A percentile compares a stretch with the other conserved stretches of the same genome.
Evolutionary conservation across 2,888 invertebrate species (phyloP).

Genomic region (Drosophila rellima): DNA sequence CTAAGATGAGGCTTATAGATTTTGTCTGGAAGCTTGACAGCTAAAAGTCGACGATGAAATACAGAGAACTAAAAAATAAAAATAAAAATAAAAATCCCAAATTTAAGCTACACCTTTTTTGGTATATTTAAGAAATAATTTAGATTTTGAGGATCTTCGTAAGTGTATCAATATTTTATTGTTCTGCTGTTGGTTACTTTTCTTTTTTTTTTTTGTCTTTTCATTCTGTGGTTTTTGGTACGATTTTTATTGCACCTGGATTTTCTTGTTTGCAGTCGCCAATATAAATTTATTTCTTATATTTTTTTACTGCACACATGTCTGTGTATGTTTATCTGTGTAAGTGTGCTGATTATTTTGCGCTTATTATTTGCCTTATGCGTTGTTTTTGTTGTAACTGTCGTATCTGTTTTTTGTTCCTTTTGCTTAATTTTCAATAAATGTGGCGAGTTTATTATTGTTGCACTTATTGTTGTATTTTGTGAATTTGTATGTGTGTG

Average conservation of each 20-base stretch:
- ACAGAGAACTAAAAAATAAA: no score
- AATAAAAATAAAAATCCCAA: no score
- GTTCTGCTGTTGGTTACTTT: not conserved
- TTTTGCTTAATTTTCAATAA: constrained; percentile 81
- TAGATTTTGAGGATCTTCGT: not conserved
- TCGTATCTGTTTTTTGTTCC: constrained; percentile 45
- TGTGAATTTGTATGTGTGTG: constrained; percentile 32
- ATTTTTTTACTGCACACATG: constrained; percentile 11
- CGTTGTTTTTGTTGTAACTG: constrained; percentile 24
- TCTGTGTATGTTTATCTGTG: constrained; percentile 19
- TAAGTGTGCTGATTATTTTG: constrained; percentile 75
- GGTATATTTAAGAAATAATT: not conserved
- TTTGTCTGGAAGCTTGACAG: not conserved
- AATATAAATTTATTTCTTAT: constrained; percentile 72
- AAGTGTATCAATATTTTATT: constrained; percentile 34
- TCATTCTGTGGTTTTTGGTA: constrained; percentile 62
- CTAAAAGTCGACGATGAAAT: no score
- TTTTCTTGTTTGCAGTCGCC: constrained; percentile 76
- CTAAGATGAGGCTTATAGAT: not conserved
- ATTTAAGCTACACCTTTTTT: no score
- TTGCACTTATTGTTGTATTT: constrained; percentile 43
- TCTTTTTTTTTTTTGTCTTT: constrained; percentile 13
- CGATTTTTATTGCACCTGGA: constrained; percentile 80
- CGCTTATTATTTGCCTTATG: constrained; percentile 70
- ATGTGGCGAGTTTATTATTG: constrained; percentile 66